phyloP scores from a whole-genome alignment of 2,888 invertebrate genomes.

The Dromius quadrimaculatus region DNA sequence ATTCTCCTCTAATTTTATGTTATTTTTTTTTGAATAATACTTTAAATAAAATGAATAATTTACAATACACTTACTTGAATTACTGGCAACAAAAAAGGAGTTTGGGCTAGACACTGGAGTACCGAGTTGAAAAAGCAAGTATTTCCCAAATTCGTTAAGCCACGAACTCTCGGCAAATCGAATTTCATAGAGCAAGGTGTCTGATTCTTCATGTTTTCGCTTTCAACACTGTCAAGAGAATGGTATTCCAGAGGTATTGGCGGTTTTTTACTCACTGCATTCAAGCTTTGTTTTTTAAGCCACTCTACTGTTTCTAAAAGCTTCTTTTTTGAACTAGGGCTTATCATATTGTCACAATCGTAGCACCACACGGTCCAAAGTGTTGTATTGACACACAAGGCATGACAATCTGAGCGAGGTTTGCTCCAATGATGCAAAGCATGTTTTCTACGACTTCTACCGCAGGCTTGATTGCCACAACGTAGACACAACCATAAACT shows the following conservation, averaged over 20 bases:
- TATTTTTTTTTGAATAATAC: too few species aligned
- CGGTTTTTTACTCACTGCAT: slow-evolving; percentile 40
- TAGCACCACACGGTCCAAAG: slow-evolving; percentile 85
- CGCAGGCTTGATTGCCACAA: slow-evolving; percentile 84
- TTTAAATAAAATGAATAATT: too few species aligned
- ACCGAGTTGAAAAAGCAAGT: slow-evolving; percentile 98
- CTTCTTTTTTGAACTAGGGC: slow-evolving; percentile 72
- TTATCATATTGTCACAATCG: slow-evolving; percentile 79
- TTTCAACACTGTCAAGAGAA: slow-evolving; percentile 5
- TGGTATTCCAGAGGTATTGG: slow-evolving; percentile 21
- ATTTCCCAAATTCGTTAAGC: slow-evolving; percentile 92
- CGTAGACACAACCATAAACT: slow-evolving; percentile 84
- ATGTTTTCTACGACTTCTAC: slow-evolving; percentile 76
- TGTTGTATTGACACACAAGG: slow-evolving; percentile 78
- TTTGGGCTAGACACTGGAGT: slow-evolving; percentile 91
- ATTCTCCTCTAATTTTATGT: too few species aligned
- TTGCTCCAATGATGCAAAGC: slow-evolving; percentile 80
- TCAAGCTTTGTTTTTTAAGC: slow-evolving; percentile 71
- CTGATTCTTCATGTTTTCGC: background rate
- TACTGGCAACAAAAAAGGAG: slow-evolving; percentile 79
- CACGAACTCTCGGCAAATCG: slow-evolving; percentile 74
- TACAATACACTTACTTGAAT: too few species aligned
- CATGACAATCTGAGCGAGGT: slow-evolving; percentile 82
- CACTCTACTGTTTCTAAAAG: slow-evolving; percentile 81
- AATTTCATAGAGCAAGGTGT: background rate